These are phyloP conservation scores for Aphrophora alni DNA, from an alignment of 2,888 invertebrate genomes.

Conservation along the genomic window DNA sequence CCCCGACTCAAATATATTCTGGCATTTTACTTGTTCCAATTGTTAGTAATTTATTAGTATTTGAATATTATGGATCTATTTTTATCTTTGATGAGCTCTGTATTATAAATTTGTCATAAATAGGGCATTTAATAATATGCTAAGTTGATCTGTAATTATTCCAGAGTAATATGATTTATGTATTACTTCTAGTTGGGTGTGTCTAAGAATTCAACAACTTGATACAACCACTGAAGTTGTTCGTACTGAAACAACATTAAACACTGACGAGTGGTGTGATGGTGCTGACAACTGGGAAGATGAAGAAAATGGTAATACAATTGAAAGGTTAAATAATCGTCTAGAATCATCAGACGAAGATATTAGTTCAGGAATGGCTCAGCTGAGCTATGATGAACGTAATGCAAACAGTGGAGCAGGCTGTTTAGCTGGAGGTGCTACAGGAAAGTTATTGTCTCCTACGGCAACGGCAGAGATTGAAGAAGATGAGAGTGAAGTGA, in stretches of 20 bases:
- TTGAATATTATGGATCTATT: no score
- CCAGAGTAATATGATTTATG: background rate
- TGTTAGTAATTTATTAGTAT: no score
- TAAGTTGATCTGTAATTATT: background rate
- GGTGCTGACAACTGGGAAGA: slow-evolving; percentile 80
- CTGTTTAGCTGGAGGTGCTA: slow-evolving; percentile 52
- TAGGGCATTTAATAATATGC: no score
- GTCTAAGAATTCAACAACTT: slow-evolving; percentile 74
- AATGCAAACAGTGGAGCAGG: slow-evolving; percentile 33
- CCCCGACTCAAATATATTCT: no score
- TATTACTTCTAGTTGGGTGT: slow-evolving; percentile 69
- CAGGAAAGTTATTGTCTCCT: slow-evolving; percentile 57
- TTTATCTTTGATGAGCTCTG: no score
- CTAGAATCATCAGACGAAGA: slow-evolving; percentile 57
- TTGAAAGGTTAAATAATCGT: slow-evolving; percentile 55
- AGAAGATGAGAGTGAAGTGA: slow-evolving; percentile 78
- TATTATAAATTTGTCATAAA: no score
- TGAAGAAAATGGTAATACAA: slow-evolving; percentile 77
- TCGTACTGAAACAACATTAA: slow-evolving; percentile 53
- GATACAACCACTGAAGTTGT: slow-evolving; percentile 60
- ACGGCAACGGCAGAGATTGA: slow-evolving; percentile 82
- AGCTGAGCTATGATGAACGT: slow-evolving; percentile 56
- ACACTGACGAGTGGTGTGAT: slow-evolving; percentile 68
- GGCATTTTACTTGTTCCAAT: no score
- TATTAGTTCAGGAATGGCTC: slow-evolving; percentile 59